Evolutionary conservation across 92 coral and sea anemone genomes (phyloP), one percentile per base, ranked within the genome.

Genomic region (Montipora capitata): DNA sequence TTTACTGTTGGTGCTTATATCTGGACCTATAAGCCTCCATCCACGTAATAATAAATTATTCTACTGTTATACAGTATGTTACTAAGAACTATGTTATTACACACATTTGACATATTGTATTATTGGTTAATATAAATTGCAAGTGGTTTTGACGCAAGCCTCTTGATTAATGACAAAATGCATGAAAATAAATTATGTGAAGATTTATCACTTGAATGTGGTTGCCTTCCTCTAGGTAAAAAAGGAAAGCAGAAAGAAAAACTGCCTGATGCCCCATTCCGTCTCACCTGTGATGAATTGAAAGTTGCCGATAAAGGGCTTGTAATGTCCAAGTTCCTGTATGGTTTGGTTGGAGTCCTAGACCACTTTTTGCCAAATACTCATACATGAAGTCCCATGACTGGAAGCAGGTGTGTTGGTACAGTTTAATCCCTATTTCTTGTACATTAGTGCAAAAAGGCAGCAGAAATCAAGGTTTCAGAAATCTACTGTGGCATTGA

Each of bases 341-440:
- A 42, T 82, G 89, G 2, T 91, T 74, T 91, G 91, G 91, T 9
- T 91, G 94, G 94, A 86, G 51, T 40, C 89, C 94, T 56, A 69
- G 72, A 68, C 87, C 94, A 17, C 11, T 86, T 68, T 81, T 91
- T 58, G 70, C 79, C 69, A 91, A 59, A 15, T 91, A 91, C 88
- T 54, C 91, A 5, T 79, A 91, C 38, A 87, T 87, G 89, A 91
- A 91, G 70, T 56, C 94, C 64, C 91, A 91, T 87, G 91, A 91
- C 61, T 87, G 94, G 91, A 87, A 91, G 73, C 85, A 87, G 91
- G 94, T 91, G 54, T 59, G 88, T 72, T 78, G 12, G 43, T 42
- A 13, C 77, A 72, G 77, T 72, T 40, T 0, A 72, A 72, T 42
- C 35, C 39, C 56, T 40, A 72, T 72, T 40, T 40, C 57, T 15